Conservation (phyloP, 2,113 vertebrate species). For the Larimichthys crocea region DNA sequence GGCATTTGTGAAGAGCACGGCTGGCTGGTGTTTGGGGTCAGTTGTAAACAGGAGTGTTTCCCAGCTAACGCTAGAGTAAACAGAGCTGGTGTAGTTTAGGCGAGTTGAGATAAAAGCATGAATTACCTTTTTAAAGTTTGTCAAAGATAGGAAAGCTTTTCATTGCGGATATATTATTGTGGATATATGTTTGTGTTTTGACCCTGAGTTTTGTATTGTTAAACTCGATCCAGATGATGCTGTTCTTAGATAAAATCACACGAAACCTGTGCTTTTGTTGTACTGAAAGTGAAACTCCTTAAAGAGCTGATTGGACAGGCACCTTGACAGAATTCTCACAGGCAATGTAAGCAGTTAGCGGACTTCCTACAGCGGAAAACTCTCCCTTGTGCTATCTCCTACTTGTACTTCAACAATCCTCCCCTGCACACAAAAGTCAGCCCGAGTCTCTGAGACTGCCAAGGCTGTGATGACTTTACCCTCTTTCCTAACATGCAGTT, state of each 20-base stretch:
- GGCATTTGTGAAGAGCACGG: not conserved
- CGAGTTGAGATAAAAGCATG: not conserved
- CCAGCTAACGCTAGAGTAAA: constrained; percentile 15
- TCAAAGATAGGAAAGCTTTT: not conserved
- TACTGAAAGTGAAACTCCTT: constrained; percentile 18
- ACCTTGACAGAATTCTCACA: constrained; percentile 42
- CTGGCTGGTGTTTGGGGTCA: not conserved
- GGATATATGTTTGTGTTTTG: not conserved
- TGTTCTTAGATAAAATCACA: not conserved
- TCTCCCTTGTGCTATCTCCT: constrained; percentile 55
- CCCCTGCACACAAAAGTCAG: constrained; percentile 30
- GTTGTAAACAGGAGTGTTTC: constrained; percentile 19
- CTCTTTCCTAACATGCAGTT: constrained; percentile 57
- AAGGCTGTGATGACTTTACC: constrained; percentile 63
- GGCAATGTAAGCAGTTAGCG: constrained; percentile 61
- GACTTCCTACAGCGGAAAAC: constrained; percentile 67
- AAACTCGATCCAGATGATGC: not conserved
- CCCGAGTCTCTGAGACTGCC: constrained; percentile 39
- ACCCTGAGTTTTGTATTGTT: not conserved
- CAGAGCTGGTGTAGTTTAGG: constrained; percentile 1
- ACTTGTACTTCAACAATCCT: constrained; percentile 49
- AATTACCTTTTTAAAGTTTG: not conserved
- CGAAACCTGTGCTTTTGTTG: constrained; percentile 2
- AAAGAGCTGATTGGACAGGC: constrained; percentile 20
- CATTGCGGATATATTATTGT: not conserved